A percentile compares a stretch with the other conserved stretches of the same genome.
phyloP scores from a whole-genome alignment of 1,140 invertebrate species.

The Centruroides vittatus region DNA sequence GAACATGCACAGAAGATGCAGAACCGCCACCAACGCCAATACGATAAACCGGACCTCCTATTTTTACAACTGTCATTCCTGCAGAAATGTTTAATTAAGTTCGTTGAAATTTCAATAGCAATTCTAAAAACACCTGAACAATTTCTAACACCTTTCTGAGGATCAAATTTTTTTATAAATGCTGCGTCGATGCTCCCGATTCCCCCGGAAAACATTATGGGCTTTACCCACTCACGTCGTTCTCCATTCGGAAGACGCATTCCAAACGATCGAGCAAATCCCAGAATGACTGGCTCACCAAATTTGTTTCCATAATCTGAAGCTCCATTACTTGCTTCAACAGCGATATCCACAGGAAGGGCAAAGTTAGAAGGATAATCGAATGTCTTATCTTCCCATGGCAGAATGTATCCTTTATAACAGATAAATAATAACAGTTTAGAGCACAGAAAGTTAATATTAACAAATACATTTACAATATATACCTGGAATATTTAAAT shows the following conservation, averaged over 20 bases:
- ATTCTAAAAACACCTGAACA: neutral
- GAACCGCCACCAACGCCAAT: constrained; percentile 95
- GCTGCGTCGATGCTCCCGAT: constrained; percentile 73
- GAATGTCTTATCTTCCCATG: constrained; percentile 67
- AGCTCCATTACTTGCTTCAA: constrained; percentile 94
- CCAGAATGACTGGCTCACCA: constrained; percentile 83
- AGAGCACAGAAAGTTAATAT: neutral
- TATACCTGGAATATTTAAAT: constrained; percentile 71
- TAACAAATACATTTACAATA: neutral
- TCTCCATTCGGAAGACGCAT: constrained; percentile 45
- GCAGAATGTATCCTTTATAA: constrained; percentile 51
- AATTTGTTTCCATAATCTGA: constrained; percentile 99
- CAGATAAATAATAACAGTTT: neutral
- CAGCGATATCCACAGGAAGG: constrained; percentile 63
- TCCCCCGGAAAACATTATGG: constrained; percentile 97
- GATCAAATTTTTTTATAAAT: constrained; percentile 55
- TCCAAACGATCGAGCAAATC: constrained; percentile 86
- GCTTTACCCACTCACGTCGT: constrained; percentile 87
- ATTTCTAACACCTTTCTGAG: constrained; percentile 42
- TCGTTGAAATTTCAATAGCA: too few species aligned
- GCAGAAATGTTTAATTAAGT: neutral
- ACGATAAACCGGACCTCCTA: constrained; percentile 90
- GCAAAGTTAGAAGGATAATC: constrained; percentile 83
- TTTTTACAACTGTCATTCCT: constrained; percentile 78
- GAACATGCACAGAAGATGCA: constrained; percentile 75